phyloP scores from a whole-genome alignment of 1,140 invertebrate species.

The Anastrepha ludens region DNA sequence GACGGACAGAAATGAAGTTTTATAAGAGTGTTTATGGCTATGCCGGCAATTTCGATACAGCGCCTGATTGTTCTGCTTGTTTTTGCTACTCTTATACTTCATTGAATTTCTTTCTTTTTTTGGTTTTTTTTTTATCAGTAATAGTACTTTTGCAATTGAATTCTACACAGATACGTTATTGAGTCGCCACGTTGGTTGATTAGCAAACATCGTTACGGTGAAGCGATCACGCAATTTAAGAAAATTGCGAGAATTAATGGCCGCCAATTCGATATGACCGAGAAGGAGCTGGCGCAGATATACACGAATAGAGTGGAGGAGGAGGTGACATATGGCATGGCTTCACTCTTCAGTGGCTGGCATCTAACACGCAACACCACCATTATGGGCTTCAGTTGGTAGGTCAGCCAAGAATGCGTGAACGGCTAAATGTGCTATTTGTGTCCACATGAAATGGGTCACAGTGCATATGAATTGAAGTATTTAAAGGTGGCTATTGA shows the following conservation, averaged over 20 bases:
- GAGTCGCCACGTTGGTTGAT: slow-evolving; percentile 82
- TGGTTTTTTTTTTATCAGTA: background rate
- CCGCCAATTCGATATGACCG: slow-evolving; percentile 74
- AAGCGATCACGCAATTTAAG: slow-evolving; percentile 76
- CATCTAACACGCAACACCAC: slow-evolving; percentile 77
- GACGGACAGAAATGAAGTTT: slow-evolving; percentile 4
- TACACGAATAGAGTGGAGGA: slow-evolving; percentile 63
- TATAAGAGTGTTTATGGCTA: slow-evolving; percentile 22
- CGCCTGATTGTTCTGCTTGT: slow-evolving; percentile 20
- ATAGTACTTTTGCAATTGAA: slow-evolving; percentile 5
- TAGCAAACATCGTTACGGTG: slow-evolving; percentile 76
- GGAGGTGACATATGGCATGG: slow-evolving; percentile 75
- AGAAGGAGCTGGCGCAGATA: slow-evolving; percentile 69
- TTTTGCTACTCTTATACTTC: slow-evolving; percentile 41
- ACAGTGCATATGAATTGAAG: background rate
- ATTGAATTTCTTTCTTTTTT: background rate
- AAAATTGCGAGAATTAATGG: slow-evolving; percentile 81
- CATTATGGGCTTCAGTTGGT: slow-evolving; percentile 76
- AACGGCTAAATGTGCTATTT: background rate
- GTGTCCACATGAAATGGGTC: background rate
- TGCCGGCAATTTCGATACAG: slow-evolving; percentile 1
- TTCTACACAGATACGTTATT: slow-evolving; percentile 75
- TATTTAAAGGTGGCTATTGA: background rate
- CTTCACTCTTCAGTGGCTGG: slow-evolving; percentile 77
- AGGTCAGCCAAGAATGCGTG: slow-evolving; percentile 49